phyloP scores from a whole-genome alignment of 2,888 invertebrate species.

The Serrognathus titanus region DNA sequence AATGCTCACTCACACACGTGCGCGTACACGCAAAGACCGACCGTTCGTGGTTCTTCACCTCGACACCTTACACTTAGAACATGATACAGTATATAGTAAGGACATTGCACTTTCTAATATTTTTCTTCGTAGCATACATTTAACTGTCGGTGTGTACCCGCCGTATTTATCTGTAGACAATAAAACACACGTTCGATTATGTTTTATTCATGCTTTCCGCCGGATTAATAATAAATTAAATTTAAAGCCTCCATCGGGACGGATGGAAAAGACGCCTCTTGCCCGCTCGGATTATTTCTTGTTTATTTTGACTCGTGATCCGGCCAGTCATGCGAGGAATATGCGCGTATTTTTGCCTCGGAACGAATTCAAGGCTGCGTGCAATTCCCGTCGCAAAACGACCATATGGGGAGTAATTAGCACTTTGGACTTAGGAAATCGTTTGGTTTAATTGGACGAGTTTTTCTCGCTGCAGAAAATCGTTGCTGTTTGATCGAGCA shows the following conservation, averaged over 20 bases:
- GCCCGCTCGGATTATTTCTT: no score
- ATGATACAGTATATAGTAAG: constrained; percentile 7
- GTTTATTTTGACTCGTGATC: no score
- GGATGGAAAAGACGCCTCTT: no score
- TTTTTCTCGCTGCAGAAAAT: not conserved
- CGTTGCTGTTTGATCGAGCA: no score
- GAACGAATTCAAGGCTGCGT: no score
- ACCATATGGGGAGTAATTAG: no score
- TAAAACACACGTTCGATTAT: not conserved
- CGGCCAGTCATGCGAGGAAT: no score
- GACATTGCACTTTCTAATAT: constrained; percentile 15
- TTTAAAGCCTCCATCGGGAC: no score
- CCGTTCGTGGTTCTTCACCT: constrained; percentile 9
- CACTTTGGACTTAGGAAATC: not conserved
- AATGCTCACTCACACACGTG: not conserved
- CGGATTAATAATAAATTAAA: no score
- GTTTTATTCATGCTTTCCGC: no score
- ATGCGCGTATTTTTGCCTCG: no score
- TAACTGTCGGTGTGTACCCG: constrained; percentile 7
- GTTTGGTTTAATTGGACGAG: not conserved
- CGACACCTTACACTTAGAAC: constrained; percentile 2
- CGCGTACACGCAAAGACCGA: not conserved
- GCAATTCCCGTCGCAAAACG: no score
- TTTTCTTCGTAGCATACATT: constrained; percentile 8
- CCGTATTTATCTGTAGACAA: constrained; percentile 5